Percentiles rank a stretch among this genome's conserved stretches.
Conservation (phyloP, 1,140 invertebrate species). For the Drosophila subobscura region DNA sequence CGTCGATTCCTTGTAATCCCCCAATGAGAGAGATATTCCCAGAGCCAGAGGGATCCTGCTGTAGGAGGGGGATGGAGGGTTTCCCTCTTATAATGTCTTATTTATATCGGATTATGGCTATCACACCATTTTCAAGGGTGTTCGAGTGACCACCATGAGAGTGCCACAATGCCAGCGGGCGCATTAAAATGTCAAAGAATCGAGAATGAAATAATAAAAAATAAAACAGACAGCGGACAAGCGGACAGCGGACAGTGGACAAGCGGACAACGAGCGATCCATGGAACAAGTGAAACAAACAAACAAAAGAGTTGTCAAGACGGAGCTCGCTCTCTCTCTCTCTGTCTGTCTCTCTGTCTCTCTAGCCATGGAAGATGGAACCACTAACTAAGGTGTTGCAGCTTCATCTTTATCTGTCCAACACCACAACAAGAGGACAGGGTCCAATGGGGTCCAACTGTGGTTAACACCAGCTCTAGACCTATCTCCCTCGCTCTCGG, state of each 20-base stretch:
- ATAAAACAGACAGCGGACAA: constrained; percentile 51
- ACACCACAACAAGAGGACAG: too few relatives aligned
- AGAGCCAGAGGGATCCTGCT: constrained; percentile 25
- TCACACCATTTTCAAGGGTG: constrained; percentile 68
- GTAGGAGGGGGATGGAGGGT: neutral
- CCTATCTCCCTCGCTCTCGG: constrained; percentile 22
- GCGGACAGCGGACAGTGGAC: constrained; percentile 8
- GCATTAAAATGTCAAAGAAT: constrained; percentile 78
- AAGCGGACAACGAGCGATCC: neutral
- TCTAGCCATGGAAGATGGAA: constrained; percentile 27
- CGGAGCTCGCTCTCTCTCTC: too few relatives aligned
- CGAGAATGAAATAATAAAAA: constrained; percentile 57
- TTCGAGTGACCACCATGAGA: constrained; percentile 63
- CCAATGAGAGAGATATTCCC: constrained; percentile 26
- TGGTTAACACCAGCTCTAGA: constrained; percentile 12
- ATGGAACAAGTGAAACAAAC: constrained; percentile 36
- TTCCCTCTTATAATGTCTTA: constrained; percentile 74
- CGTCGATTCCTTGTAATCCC: constrained; percentile 75
- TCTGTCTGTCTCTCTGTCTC: too few relatives aligned
- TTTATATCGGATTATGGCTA: constrained; percentile 78
- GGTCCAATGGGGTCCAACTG: neutral
- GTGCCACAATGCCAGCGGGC: constrained; percentile 74
- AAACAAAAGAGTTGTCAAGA: constrained; percentile 50
- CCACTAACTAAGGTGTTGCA: constrained; percentile 44
- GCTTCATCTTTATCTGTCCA: constrained; percentile 19